phyloP scores from a whole-genome alignment of 2,888 invertebrate genomes.

The Euproctis similis region DNA sequence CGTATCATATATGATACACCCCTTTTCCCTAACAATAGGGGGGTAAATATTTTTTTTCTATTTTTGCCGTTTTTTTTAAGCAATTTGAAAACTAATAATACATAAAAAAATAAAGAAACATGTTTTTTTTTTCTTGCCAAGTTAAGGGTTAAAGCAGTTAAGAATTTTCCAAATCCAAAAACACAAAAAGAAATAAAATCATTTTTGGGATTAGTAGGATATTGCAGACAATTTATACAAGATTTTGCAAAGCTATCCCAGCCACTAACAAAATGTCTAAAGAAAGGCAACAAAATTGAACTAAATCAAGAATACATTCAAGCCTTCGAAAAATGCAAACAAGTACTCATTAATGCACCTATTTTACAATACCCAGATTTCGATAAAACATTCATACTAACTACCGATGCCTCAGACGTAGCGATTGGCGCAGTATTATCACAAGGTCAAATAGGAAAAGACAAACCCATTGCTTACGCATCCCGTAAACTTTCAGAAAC shows the following conservation, averaged over 20 bases:
- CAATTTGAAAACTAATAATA: no score
- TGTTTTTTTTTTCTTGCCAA: no score
- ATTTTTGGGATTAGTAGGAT: no score
- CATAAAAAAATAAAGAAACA: no score
- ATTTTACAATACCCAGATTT: slow-evolving; percentile 40
- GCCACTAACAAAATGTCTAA: slow-evolving; percentile 23
- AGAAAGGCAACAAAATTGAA: slow-evolving; percentile 13
- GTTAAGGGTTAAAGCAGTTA: no score
- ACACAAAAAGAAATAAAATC: no score
- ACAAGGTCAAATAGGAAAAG: slow-evolving; percentile 22
- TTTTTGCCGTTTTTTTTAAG: no score
- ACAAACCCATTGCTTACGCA: no score
- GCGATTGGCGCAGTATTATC: slow-evolving; percentile 26
- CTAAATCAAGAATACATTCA: slow-evolving; percentile 12
- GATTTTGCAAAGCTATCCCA: slow-evolving; percentile 22
- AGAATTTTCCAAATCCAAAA: slow-evolving; percentile 19
- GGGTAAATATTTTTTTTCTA: no score
- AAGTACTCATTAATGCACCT: slow-evolving; percentile 27
- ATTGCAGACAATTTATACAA: slow-evolving; percentile 22
- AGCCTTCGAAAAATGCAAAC: slow-evolving; percentile 22
- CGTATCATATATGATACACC: no score
- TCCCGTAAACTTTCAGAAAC: slow-evolving; percentile 21
- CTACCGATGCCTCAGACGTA: slow-evolving; percentile 26
- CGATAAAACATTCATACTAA: slow-evolving; percentile 21
- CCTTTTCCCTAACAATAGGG: no score